Evolutionary conservation across 2,888 invertebrate genomes (phyloP).

Genomic region (Nemotelus nigrinus): DNA sequence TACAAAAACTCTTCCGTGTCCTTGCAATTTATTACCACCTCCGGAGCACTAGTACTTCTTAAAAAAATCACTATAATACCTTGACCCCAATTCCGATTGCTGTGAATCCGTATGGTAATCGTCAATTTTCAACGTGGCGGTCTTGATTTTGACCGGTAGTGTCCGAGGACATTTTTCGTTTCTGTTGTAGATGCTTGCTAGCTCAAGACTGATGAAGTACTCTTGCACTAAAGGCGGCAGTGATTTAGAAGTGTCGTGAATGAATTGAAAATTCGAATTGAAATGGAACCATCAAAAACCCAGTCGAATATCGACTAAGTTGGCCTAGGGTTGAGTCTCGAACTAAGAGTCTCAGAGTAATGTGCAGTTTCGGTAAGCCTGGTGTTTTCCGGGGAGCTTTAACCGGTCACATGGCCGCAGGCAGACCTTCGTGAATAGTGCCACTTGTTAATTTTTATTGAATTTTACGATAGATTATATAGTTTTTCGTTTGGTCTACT

Average conservation of each 20-base stretch:
- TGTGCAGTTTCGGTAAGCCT: not conserved
- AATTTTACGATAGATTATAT: constrained; percentile 11
- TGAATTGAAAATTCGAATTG: constrained; percentile 27
- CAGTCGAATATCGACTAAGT: constrained; percentile 19
- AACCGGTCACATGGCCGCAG: not conserved
- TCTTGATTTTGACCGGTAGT: constrained; percentile 50
- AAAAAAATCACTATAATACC: constrained; percentile 37
- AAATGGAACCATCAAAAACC: constrained; percentile 11
- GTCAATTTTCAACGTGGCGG: constrained; percentile 41
- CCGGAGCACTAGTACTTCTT: not conserved
- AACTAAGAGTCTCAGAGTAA: not conserved
- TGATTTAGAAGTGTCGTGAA: constrained; percentile 40
- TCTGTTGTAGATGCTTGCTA: not conserved
- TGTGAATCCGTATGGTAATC: constrained; percentile 43
- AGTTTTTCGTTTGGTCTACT: constrained; percentile 18
- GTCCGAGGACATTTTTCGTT: constrained; percentile 40
- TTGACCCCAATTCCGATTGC: constrained; percentile 49
- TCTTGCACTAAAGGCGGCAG: too few species aligned
- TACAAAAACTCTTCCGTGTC: constrained; percentile 1
- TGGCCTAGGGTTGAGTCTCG: constrained; percentile 19
- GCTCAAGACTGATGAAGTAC: too few species aligned
- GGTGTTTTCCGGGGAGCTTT: not conserved
- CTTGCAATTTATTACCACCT: constrained; percentile 38
- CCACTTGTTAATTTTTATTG: constrained; percentile 39
- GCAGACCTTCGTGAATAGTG: constrained; percentile 18